Percentiles rank a stretch among this genome's conserved stretches.
Conservation (phyloP, 1,140 invertebrate genomes). For the Bombus impatiens region DNA sequence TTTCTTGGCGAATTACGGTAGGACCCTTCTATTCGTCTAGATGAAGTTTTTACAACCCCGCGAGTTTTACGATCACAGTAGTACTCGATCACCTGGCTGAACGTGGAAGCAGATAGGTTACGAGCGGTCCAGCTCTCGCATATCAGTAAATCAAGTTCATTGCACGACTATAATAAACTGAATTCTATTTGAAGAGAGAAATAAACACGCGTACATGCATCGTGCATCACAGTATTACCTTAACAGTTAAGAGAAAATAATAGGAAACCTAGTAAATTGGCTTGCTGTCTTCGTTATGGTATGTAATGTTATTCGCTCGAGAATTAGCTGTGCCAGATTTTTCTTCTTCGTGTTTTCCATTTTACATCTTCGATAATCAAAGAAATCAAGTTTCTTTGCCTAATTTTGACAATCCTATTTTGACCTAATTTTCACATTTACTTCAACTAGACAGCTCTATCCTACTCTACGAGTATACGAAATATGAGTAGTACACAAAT, state of each 20-base stretch:
- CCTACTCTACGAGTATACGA: no score
- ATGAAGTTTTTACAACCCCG: conserved; percentile 41
- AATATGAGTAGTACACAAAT: no score
- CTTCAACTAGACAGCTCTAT: neutral
- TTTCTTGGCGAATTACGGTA: conserved; percentile 16
- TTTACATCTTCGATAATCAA: neutral
- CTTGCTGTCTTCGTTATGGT: no score
- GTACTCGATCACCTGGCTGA: conserved; percentile 7
- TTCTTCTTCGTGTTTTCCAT: neutral
- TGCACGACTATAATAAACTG: neutral
- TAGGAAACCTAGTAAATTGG: no score
- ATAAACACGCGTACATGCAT: no score
- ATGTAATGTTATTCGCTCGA: no score
- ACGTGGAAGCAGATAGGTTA: conserved; percentile 15
- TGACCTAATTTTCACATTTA: neutral
- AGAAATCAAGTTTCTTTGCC: neutral
- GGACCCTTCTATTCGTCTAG: conserved; percentile 1
- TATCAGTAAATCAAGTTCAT: conserved; percentile 3
- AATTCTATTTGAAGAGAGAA: neutral
- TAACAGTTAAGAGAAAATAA: no score
- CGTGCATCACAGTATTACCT: no score
- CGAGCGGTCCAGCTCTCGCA: neutral
- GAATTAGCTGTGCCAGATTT: neutral
- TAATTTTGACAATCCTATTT: neutral
- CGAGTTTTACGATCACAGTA: conserved; percentile 44